Base-by-base conservation (phyloP, 2,888 invertebrate species). In the Drosophila robusta region DNA sequence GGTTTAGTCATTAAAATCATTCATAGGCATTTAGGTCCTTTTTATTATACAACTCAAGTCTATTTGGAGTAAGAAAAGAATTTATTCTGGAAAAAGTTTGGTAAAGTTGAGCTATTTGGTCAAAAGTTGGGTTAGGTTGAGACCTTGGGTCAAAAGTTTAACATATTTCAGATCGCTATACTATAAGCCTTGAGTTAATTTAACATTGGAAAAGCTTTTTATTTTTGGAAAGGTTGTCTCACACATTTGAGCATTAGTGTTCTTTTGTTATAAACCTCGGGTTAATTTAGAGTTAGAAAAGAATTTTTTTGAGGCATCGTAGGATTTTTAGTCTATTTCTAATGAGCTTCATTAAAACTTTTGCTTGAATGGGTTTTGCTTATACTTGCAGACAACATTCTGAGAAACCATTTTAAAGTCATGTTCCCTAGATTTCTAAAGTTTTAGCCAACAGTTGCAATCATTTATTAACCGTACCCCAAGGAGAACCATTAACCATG, bases 381-480 rank as follows among this genome's bases (percentile, higher is more conserved):
- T 29, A 2, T 8, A 7, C 2, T 8, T 29, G 29, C 29, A 29
- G 29, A 8, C 29, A 29, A 29, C 29, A 29, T 29, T 29, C 8
- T 11, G 3, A 11, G 34, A 34, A 34, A 46, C 16, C 9, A 18
- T 26, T 26, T 26, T 29, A 26, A 22, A 44, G 11, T 29, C 1
- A 18, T 1, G 3, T 14, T 4, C 4, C 12, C 22, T n/a, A 16
- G 12, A 3, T 11, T 16, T 24, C 24, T 49, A 18, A 49, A 44
- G 38, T 42, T 50, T 32, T 22, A 26, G 41, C 8, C 39, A 49
- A 51, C 50, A 61, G 49, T 65, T 67, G 32, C 66, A 72, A 78
- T 69, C 46, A 63, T 46, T 78, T 78, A 66, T 61, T 71, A 80
- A 73, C 55, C 52, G 58, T 55, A 61, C 80, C 75, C 78, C 50